These are phyloP conservation scores for Lepidurus couesii DNA, from an alignment of 1,140 invertebrate species.

Conservation along the genomic window DNA sequence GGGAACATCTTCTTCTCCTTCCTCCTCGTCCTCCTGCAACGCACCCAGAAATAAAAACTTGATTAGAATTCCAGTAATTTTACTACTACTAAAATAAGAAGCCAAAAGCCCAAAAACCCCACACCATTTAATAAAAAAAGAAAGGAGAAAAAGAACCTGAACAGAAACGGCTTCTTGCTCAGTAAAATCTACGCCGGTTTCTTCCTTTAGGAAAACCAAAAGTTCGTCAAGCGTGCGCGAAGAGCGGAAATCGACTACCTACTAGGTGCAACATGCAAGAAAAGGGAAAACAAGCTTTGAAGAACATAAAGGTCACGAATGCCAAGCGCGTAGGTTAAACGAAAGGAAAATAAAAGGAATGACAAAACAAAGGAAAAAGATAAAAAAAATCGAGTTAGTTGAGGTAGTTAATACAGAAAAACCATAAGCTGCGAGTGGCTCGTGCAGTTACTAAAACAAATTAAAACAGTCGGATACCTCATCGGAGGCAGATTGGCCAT, in stretches of 20 bases:
- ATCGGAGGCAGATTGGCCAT: slow-evolving; percentile 51
- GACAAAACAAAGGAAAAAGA: slow-evolving; percentile 30
- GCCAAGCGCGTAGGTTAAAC: not conserved
- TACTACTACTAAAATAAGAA: not conserved
- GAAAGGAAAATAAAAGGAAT: not conserved
- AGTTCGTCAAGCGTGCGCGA: not conserved
- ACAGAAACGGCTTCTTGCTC: not conserved
- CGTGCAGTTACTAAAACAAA: slow-evolving; percentile 36
- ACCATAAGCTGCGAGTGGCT: not conserved
- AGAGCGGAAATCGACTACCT: slow-evolving; percentile 23
- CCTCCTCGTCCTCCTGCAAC: not conserved
- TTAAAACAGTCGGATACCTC: slow-evolving; percentile 49
- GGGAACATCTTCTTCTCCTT: slow-evolving; percentile 51
- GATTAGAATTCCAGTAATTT: slow-evolving; percentile 5
- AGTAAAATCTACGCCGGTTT: slow-evolving; percentile 21
- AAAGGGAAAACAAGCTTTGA: slow-evolving; percentile 15
- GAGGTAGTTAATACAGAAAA: slow-evolving; percentile 8
- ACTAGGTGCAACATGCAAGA: slow-evolving; percentile 26
- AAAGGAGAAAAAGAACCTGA: not conserved
- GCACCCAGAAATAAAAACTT: not conserved
- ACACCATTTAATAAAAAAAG: slow-evolving; percentile 6
- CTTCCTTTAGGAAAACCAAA: not conserved
- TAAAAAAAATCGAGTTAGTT: slow-evolving; percentile 29
- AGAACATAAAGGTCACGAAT: not conserved
- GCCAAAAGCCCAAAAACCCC: not conserved